These are phyloP conservation scores for Bombus sylvicola DNA, from an alignment of 1,140 invertebrate species.

Conservation along the genomic window DNA sequence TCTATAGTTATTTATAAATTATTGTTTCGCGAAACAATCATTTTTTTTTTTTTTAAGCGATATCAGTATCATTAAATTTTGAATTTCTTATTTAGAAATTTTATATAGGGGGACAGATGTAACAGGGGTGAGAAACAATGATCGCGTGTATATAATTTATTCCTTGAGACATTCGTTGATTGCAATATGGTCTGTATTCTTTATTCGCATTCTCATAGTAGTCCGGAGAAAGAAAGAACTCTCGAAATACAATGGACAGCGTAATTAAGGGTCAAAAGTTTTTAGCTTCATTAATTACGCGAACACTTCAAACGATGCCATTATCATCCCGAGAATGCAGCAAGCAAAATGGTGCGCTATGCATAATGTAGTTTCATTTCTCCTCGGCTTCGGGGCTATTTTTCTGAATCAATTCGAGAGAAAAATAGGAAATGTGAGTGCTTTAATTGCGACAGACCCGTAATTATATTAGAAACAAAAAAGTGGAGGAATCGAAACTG, in stretches of 20 bases:
- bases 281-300: slow-evolving; percentile 69
- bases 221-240: slow-evolving; percentile 52
- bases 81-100: slow-evolving; percentile 10
- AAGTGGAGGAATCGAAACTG: not conserved
- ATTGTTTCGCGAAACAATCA: not conserved
- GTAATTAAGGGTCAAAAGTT: slow-evolving; percentile 69
- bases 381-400: slow-evolving; percentile 15
- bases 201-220: slow-evolving; percentile 54
- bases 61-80: not conserved
- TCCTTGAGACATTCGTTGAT: slow-evolving; percentile 41
- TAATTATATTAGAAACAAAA: slow-evolving; percentile 37
- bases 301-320: slow-evolving; percentile 66
- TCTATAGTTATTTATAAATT: not conserved
- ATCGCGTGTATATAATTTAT: slow-evolving; percentile 47
- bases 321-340: slow-evolving; percentile 64
- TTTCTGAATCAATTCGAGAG: slow-evolving; percentile 42
- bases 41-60: not conserved
- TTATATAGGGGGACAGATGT: not conserved
- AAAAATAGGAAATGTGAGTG: slow-evolving; percentile 18
- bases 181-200: slow-evolving; percentile 43
- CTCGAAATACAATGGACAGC: slow-evolving; percentile 56
- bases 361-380: slow-evolving; percentile 60
- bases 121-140: slow-evolving; percentile 4
- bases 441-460: slow-evolving; percentile 36
- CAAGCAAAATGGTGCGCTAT: slow-evolving; percentile 54